Percentiles rank a stretch among this genome's conserved stretches.
phyloP scores from a whole-genome alignment of 1,140 invertebrate genomes.

The Pinna nobilis region DNA sequence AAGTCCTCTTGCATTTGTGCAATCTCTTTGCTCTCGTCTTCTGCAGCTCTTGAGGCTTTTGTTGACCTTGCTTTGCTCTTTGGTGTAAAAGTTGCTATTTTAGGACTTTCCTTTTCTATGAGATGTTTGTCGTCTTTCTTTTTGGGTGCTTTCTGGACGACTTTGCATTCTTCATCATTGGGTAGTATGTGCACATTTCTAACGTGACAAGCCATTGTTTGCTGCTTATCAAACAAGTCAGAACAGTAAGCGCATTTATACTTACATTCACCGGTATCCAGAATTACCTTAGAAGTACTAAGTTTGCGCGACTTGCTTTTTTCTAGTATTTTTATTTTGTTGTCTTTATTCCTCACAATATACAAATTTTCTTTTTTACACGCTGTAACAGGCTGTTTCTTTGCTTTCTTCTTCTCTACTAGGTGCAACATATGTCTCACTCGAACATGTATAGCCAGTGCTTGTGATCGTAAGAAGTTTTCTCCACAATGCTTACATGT shows the following conservation, averaged over 20 bases:
- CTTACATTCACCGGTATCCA: background rate
- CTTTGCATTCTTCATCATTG: background rate
- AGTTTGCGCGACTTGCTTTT: background rate
- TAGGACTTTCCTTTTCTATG: background rate
- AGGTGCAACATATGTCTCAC: background rate
- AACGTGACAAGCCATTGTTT: constrained; percentile 15
- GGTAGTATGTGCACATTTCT: constrained; percentile 2
- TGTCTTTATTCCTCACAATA: constrained; percentile 5
- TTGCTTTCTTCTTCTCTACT: background rate
- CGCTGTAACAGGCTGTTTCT: background rate
- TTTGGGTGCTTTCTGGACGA: background rate
- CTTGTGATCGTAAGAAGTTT: constrained; percentile 18
- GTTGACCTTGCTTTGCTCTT: no score
- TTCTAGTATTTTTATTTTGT: background rate
- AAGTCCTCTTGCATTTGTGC: constrained; percentile 2
- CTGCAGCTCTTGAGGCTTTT: constrained; percentile 1
- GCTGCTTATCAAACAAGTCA: constrained; percentile 25
- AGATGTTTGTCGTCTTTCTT: background rate
- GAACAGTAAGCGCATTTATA: constrained; percentile 13
- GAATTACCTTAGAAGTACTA: background rate
- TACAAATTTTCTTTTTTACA: constrained; percentile 19
- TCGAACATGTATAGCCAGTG: constrained; percentile 12
- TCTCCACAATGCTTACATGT: constrained; percentile 25
- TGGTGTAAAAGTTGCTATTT: background rate
- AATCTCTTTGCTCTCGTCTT: background rate